Evolutionary conservation across 2,888 invertebrate species (phyloP).

Genomic region (Archips xylosteana): DNA sequence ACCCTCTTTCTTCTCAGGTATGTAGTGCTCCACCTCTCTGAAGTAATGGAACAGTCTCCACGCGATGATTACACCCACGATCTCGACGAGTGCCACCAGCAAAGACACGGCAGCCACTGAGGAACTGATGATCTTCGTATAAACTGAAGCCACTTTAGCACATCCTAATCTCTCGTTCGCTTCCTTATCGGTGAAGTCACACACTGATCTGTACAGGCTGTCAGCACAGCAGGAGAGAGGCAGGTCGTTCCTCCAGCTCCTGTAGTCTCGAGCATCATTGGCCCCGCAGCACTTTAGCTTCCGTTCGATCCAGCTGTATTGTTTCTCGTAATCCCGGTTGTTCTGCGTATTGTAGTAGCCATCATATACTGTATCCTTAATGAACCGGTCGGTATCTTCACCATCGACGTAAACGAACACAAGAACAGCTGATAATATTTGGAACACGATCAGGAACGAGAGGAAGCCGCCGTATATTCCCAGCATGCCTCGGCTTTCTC

Average conservation of each 20-base stretch:
- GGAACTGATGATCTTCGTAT: conserved; percentile 80
- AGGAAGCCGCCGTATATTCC: conserved; percentile 75
- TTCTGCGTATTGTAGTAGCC: conserved; percentile 80
- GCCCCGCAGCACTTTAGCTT: conserved; percentile 79
- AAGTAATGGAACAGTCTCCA: conserved; percentile 76
- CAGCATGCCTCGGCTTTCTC: conserved; percentile 73
- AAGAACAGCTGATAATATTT: conserved; percentile 71
- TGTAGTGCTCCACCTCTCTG: conserved; percentile 80
- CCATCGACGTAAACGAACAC: conserved; percentile 81
- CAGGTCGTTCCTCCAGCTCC: conserved; percentile 78
- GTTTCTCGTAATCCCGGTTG: conserved; percentile 74
- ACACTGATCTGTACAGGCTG: conserved; percentile 75
- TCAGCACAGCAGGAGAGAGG: conserved; percentile 78
- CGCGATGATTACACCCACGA: conserved; percentile 70
- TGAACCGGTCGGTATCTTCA: conserved; percentile 76
- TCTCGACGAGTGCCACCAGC: conserved; percentile 71
- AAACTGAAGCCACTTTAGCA: conserved; percentile 81
- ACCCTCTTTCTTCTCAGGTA: conserved; percentile 78
- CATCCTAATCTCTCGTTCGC: conserved; percentile 80
- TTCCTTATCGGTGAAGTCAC: conserved; percentile 81
- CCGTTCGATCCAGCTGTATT: conserved; percentile 76
- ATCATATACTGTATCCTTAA: conserved; percentile 81
- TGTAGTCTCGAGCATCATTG: conserved; percentile 79
- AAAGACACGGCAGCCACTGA: conserved; percentile 76
- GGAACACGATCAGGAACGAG: conserved; percentile 69